phyloP scores from a whole-genome alignment of 2,888 invertebrate species.

The Drosophila flavopinicola region DNA sequence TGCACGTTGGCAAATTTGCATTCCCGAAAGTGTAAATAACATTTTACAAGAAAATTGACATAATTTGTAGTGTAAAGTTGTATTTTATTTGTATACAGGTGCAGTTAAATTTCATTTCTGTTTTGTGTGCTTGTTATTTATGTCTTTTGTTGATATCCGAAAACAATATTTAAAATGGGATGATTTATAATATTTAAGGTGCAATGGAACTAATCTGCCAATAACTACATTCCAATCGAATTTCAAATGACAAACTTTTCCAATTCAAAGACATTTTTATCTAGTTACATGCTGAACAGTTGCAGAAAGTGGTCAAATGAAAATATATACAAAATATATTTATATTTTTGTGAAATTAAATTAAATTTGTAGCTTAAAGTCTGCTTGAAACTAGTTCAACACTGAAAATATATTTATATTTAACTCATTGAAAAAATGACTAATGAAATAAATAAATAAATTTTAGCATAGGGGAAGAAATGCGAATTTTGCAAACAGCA shows the following conservation, averaged over 20 bases:
- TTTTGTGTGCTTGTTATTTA: conserved; percentile 13
- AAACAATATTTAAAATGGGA: conserved; percentile 1
- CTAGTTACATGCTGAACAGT: neutral
- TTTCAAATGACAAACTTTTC: neutral
- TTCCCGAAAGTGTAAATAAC: conserved; percentile 12
- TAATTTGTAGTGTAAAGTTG: conserved; percentile 8
- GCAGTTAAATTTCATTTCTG: conserved; percentile 20
- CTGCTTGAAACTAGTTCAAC: neutral
- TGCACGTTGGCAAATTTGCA: conserved; percentile 3
- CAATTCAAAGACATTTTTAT: neutral
- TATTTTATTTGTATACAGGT: conserved; percentile 25
- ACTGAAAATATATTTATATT: neutral
- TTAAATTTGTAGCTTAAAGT: neutral
- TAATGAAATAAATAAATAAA: neutral
- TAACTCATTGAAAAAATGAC: neutral
- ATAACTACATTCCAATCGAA: neutral
- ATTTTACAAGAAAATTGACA: conserved; percentile 22
- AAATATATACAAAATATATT: too few relatives aligned
- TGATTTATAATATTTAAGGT: neutral
- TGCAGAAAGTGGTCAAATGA: too few relatives aligned
- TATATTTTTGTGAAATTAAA: too few relatives aligned
- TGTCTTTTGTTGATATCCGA: neutral
- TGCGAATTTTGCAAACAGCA: neutral
- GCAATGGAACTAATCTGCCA: neutral
- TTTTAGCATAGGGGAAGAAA: neutral